A percentile compares a stretch with the other conserved stretches of the same genome.
These are phyloP conservation scores for Melanerpes aurifrons DNA, from an alignment of 2,113 vertebrate species.

Conservation along the genomic window DNA sequence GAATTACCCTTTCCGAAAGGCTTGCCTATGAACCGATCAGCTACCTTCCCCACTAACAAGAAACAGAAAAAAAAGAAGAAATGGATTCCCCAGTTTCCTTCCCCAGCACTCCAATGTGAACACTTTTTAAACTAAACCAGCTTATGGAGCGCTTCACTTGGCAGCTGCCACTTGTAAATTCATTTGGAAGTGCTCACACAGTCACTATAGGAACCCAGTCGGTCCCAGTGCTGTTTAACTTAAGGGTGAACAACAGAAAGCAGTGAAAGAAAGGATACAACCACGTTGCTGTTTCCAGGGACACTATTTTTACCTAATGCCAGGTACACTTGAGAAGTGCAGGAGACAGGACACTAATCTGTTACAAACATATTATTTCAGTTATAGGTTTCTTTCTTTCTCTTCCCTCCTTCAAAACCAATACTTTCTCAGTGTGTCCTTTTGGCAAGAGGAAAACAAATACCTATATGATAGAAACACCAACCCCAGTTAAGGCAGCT, in stretches of 20 bases:
- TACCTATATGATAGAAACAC: background rate
- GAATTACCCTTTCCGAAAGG: background rate
- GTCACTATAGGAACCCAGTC: background rate
- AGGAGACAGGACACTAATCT: background rate
- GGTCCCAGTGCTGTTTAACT: background rate
- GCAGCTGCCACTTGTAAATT: background rate
- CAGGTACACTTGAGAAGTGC: background rate
- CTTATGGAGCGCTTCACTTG: background rate
- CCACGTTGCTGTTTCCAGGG: rapidly evolving
- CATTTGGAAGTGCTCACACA: background rate
- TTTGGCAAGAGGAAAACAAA: background rate
- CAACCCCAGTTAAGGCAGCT: background rate
- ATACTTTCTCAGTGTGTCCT: background rate
- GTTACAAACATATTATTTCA: background rate
- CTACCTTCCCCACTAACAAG: background rate
- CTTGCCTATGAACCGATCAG: background rate
- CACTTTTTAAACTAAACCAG: background rate
- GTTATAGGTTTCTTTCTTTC: background rate
- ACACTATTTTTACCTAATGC: background rate
- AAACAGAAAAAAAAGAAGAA: rapidly evolving
- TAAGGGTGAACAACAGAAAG: background rate
- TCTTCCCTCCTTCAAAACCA: background rate
- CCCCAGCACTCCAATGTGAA: background rate
- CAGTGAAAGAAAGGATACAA: background rate
- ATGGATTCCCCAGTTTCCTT: background rate